Percentiles rank a stretch among this genome's conserved stretches.
phyloP scores from a whole-genome alignment of 1,140 invertebrate genomes.

The Saccostrea glomerata region DNA sequence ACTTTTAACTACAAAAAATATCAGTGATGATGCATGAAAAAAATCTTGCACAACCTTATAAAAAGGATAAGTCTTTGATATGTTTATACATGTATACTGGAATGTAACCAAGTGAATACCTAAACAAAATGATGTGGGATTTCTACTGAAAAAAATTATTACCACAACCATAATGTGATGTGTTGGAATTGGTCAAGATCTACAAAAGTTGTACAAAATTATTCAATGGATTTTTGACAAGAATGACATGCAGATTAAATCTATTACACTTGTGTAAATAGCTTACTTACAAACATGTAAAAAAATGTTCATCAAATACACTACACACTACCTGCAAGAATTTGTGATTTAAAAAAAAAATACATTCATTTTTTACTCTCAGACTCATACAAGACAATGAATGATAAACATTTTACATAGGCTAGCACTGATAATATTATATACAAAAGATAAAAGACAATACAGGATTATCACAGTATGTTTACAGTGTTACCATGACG shows the following conservation, averaged over 20 bases:
- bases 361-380: not conserved
- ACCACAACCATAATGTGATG: not conserved
- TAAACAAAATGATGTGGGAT: not conserved
- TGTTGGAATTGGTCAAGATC: not conserved
- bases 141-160: not conserved
- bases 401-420: not conserved
- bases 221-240: no score
- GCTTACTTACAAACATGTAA: no score
- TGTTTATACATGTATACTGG: not conserved
- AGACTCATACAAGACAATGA: not conserved
- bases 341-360: no score
- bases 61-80: not conserved
- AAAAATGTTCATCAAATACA: no score
- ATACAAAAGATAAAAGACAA: not conserved
- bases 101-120: not conserved
- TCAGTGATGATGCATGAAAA: not conserved
- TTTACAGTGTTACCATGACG: conserved; percentile 27
- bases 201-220: no score
- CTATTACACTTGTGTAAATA: no score
- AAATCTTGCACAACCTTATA: not conserved
- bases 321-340: no score
- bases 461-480: conserved; percentile 1
- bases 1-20: not conserved
- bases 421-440: not conserved
- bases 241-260: no score